Evolutionary conservation across 37 sponge, comb jelly and placozoan species (phyloP).

Genomic region (Diacarnus erythraeanus): DNA sequence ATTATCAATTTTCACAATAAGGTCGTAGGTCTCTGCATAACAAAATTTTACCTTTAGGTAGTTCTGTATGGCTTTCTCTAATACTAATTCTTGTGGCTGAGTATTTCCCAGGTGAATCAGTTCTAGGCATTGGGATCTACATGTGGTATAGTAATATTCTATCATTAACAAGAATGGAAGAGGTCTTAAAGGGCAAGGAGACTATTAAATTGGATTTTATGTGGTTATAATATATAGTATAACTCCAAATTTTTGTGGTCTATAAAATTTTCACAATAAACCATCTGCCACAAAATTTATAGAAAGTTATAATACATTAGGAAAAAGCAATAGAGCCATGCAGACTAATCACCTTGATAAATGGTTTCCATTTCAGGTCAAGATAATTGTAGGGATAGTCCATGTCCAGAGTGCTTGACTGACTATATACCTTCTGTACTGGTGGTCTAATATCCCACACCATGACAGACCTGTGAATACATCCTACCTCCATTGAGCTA

Average conservation of each 20-base stretch:
- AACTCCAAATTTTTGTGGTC: no score
- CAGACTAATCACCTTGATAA: slow-evolving; percentile 77
- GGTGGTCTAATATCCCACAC: slow-evolving; percentile 92
- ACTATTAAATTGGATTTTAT: no score
- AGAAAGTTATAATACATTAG: neutral
- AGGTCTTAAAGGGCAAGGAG: no score
- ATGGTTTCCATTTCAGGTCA: slow-evolving; percentile 85
- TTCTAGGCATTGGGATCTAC: slow-evolving; percentile 65
- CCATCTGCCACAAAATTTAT: no score
- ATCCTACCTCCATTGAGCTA: no score
- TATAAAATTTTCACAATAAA: no score
- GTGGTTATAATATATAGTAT: no score
- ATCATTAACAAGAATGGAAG: no score
- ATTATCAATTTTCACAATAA: neutral
- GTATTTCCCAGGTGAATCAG: slow-evolving; percentile 62
- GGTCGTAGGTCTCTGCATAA: no score
- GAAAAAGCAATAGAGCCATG: neutral
- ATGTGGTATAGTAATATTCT: neutral
- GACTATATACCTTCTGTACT: slow-evolving; percentile 37
- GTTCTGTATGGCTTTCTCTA: slow-evolving; percentile 37
- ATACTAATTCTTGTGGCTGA: slow-evolving; percentile 67
- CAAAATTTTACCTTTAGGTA: slow-evolving; percentile 13
- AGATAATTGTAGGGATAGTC: slow-evolving; percentile 58
- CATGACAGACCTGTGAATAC: slow-evolving; percentile 60
- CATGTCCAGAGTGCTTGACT: slow-evolving; percentile 5